A percentile compares a stretch with the other conserved stretches of the same genome.
These are phyloP conservation scores for Drosophila emarginata DNA, from an alignment of 2,888 invertebrate species.

Conservation along the genomic window DNA sequence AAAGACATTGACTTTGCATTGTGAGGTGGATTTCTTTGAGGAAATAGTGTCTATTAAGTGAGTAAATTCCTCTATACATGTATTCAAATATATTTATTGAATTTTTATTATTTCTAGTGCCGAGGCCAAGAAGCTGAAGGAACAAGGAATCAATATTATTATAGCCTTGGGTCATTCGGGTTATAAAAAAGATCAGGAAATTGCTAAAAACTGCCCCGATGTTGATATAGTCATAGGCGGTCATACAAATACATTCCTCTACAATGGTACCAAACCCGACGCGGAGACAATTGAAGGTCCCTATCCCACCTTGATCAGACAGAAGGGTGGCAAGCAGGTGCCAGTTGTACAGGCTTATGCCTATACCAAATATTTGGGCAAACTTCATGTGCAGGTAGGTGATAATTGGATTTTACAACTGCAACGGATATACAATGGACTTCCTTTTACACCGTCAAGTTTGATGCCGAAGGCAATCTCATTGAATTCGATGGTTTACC, in stretches of 20 bases:
- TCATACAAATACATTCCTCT: constrained; percentile 95
- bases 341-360: constrained; percentile 95
- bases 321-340: constrained; percentile 88
- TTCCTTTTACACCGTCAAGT: constrained; percentile 79
- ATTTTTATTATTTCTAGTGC: constrained; percentile 63
- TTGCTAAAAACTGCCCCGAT: constrained; percentile 89
- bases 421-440: neutral
- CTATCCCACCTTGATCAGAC: constrained; percentile 90
- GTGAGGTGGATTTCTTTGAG: constrained; percentile 86
- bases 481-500: constrained; percentile 88
- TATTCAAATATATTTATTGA: neutral
- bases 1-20: constrained; percentile 84
- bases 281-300: constrained; percentile 87
- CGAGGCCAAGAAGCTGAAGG: constrained; percentile 86
- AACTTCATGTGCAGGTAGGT: constrained; percentile 84
- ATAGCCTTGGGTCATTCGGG: constrained; percentile 96
- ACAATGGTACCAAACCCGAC: constrained; percentile 88
- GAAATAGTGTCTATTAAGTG: constrained; percentile 87
- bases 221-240: constrained; percentile 95
- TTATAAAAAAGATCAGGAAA: constrained; percentile 88
- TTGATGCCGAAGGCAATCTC: constrained; percentile 89
- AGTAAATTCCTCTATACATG: neutral
- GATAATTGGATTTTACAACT: fast-evolving
- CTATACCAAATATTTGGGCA: constrained; percentile 95
- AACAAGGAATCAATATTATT: constrained; percentile 88